phyloP scores from a whole-genome alignment of 2,888 invertebrate genomes.

The Atherix ibis region DNA sequence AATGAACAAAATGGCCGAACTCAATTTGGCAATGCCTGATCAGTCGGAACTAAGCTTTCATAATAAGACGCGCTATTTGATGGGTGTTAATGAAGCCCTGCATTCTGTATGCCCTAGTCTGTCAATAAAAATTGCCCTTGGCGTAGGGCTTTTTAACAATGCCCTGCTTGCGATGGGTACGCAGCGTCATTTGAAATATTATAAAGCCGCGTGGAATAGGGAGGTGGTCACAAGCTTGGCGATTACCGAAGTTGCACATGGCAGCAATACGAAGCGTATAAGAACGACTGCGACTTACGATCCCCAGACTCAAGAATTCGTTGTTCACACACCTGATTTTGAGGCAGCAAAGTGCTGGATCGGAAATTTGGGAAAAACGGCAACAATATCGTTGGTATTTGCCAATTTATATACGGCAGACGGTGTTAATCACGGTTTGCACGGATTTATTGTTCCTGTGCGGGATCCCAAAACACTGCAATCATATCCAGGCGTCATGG shows the following conservation, averaged over 20 bases:
- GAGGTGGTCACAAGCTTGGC: constrained; percentile 70
- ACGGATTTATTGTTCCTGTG: constrained; percentile 78
- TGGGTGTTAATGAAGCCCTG: constrained; percentile 61
- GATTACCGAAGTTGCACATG: constrained; percentile 87
- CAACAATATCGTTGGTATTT: constrained; percentile 74
- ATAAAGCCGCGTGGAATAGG: constrained; percentile 52
- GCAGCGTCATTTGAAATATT: constrained; percentile 52
- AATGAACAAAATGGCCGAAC: constrained; percentile 47
- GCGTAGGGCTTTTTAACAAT: constrained; percentile 59
- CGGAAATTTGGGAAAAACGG: constrained; percentile 75
- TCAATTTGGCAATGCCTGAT: constrained; percentile 47
- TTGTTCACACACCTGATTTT: constrained; percentile 83
- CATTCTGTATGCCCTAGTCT: constrained; percentile 53
- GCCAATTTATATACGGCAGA: constrained; percentile 75
- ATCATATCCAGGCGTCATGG: constrained; percentile 67
- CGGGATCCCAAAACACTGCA: constrained; percentile 59
- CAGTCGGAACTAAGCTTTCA: constrained; percentile 45
- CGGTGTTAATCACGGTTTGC: constrained; percentile 66
- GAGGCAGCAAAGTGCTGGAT: constrained; percentile 95
- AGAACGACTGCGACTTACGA: constrained; percentile 83
- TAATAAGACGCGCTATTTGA: constrained; percentile 50
- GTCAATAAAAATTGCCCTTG: constrained; percentile 63
- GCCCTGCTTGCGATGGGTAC: constrained; percentile 59
- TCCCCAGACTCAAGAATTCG: constrained; percentile 55
- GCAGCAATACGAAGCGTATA: constrained; percentile 84